Conservation (phyloP, 2,113 vertebrate genomes). For the Chloropsis cyanopogon region DNA sequence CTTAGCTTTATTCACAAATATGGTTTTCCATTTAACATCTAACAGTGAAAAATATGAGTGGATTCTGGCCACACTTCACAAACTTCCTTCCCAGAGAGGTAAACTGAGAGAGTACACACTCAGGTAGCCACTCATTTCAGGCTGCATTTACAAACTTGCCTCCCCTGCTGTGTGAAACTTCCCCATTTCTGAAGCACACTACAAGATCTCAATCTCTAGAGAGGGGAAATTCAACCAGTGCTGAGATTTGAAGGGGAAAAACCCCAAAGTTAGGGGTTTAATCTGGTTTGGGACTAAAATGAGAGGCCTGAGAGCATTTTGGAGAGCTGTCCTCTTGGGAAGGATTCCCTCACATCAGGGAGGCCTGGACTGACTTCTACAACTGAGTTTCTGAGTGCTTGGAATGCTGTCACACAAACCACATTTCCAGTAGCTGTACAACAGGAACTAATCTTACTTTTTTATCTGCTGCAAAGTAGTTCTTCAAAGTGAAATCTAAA, state of each 20-base stretch:
- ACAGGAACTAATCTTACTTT: background rate
- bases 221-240: background rate
- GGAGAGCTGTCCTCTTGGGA: background rate
- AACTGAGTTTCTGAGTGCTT: background rate
- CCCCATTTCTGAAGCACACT: background rate
- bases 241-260: background rate
- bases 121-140: background rate
- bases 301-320: background rate
- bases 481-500: background rate
- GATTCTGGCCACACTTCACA: background rate
- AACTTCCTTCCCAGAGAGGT: background rate
- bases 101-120: background rate
- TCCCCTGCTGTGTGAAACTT: background rate
- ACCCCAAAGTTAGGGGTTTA: background rate
- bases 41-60: background rate
- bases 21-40: background rate
- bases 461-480: background rate
- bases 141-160: background rate
- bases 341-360: background rate
- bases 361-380: background rate
- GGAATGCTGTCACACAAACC: background rate
- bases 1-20: background rate
- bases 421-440: background rate
- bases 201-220: background rate
- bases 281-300: background rate